Base-by-base conservation (phyloP, 1,140 invertebrate genomes). In the Berghia stephanieae region DNA sequence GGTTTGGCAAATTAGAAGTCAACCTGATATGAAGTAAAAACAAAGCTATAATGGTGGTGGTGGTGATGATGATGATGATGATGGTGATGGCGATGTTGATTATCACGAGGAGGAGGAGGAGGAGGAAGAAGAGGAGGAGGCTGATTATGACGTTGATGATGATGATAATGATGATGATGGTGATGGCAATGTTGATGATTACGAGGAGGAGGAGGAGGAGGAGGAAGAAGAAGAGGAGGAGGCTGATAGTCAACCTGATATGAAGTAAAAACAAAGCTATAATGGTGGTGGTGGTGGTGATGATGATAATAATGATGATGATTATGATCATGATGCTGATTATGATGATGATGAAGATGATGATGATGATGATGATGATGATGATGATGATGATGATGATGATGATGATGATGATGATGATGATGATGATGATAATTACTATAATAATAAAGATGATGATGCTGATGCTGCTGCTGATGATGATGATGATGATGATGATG, bases 321-420 rank as follows among this genome's bases (percentile, higher is more conserved):
- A n/a, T n/a, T n/a, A n/a, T n/a, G n/a, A n/a, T n/a, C n/a, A n/a
- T n/a, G n/a, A n/a, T n/a, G n/a, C n/a, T n/a, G n/a, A n/a, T n/a
- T n/a, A n/a, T n/a, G n/a, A n/a, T n/a, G n/a, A n/a, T n/a, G n/a
- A n/a, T n/a, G n/a, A n/a, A n/a, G n/a, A n/a, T n/a, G n/a, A n/a
- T 52, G 46, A 52, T 52, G 46, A 52, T 52, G 46, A 52, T 52
- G 46, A 52, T 52, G 46, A 52, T 52, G n/a, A 52, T 52, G 46
- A 52, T 52, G 46, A 52, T 52, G 46, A 52, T 52, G 46, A 52
- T 52, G 46, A 52, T 52, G 46, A 52, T 52, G 46, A 52, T 52
- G n/a, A 52, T 52, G 46, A 52, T 52, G 46, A 52, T 52, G 46
- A 52, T 52, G 46, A 52, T 52, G 46, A 52, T 52, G 46, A 52